These are phyloP conservation scores for Callorhinus ursinus DNA, from an alignment of 2,113 vertebrate species.

Conservation along the genomic window DNA sequence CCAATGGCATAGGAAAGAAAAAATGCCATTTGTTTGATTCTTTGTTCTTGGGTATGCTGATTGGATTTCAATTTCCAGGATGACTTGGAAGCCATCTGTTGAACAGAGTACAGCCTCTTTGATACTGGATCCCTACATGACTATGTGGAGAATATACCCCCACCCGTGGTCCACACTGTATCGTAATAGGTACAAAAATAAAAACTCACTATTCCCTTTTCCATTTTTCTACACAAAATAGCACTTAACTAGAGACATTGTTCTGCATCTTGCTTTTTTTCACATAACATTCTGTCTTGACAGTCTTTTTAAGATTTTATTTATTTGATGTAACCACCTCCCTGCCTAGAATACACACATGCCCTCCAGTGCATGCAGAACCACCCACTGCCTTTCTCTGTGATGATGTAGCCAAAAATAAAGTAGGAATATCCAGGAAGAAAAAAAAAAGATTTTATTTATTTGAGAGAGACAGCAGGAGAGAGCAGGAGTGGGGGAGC, in stretches of 20 bases:
- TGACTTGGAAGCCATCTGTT: not conserved
- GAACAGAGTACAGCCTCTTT: not conserved
- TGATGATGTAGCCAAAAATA: conserved; percentile 86
- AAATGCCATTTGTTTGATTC: not conserved
- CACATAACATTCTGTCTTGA: not conserved
- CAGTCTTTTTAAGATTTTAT: not conserved
- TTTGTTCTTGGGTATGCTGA: not conserved
- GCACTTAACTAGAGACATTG: not conserved
- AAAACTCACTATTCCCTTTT: not conserved
- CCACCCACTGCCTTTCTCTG: conserved; percentile 76
- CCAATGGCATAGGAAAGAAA: not conserved
- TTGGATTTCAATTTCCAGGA: not conserved
- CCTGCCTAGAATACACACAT: conserved; percentile 68
- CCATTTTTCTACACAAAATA: not conserved
- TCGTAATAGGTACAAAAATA: not conserved
- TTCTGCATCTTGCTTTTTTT: not conserved
- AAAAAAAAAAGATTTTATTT: no score
- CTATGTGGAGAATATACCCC: not conserved
- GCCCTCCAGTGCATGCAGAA: conserved; percentile 87
- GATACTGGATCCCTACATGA: not conserved
- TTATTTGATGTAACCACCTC: conserved; percentile 25
- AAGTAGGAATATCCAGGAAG: conserved; percentile 82
- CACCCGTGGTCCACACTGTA: not conserved
- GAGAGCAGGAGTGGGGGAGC: no score
- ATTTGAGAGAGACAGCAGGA: no score